phyloP scores from a whole-genome alignment of 2,113 vertebrate genomes.

The Scomber colias region DNA sequence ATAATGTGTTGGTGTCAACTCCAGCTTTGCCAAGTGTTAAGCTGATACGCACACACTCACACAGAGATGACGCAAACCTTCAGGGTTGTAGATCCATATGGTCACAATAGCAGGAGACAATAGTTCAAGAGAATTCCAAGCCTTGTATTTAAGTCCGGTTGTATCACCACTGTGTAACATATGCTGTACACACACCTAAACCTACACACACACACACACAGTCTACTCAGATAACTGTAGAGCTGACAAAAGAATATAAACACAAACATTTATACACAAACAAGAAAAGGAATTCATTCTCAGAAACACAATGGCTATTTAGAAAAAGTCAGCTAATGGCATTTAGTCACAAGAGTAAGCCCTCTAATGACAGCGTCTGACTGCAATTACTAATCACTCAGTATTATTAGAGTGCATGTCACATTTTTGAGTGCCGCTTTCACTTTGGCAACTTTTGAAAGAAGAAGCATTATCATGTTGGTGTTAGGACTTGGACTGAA shows the following conservation, averaged over 20 bases:
- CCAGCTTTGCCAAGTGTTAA: constrained; percentile 36
- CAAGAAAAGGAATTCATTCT: neutral
- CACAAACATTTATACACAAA: no score
- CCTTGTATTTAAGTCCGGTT: constrained; percentile 22
- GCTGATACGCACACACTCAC: constrained; percentile 9
- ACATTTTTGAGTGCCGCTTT: neutral
- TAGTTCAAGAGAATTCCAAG: constrained; percentile 29
- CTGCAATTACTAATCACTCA: neutral
- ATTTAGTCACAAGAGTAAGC: neutral
- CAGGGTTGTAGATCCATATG: constrained; percentile 49
- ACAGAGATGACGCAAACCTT: constrained; percentile 17
- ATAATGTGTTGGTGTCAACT: constrained; percentile 18
- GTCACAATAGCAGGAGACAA: constrained; percentile 18
- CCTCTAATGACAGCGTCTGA: no score
- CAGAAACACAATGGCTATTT: neutral
- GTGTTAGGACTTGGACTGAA: neutral
- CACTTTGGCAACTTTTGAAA: neutral
- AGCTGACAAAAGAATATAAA: neutral
- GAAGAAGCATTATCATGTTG: neutral
- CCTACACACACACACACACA: no score
- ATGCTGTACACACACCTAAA: constrained; percentile 13
- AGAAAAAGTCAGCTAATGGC: neutral
- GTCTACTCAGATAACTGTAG: neutral
- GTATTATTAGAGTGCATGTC: neutral
- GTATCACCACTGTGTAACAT: constrained; percentile 27